phyloP scores from a whole-genome alignment of 1,140 invertebrate genomes.

The Mycetomoellerius zeteki region DNA sequence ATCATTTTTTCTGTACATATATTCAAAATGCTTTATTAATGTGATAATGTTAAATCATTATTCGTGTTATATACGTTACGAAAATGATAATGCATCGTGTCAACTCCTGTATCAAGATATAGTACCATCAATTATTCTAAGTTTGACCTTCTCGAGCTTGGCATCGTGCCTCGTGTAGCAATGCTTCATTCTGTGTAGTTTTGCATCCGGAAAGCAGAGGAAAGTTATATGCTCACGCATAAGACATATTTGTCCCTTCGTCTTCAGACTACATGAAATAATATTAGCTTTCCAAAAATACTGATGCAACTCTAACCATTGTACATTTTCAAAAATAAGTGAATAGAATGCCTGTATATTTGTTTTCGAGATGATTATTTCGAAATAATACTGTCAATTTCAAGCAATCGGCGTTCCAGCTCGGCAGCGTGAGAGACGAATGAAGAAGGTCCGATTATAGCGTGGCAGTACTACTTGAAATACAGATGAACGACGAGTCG shows the following conservation, averaged over 20 bases:
- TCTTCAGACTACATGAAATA: neutral
- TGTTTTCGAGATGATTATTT: neutral
- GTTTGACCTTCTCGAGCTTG: conserved; percentile 22
- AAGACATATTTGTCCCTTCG: conserved; percentile 21
- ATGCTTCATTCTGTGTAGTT: conserved; percentile 2
- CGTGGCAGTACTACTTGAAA: conserved; percentile 71
- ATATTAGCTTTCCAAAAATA: neutral
- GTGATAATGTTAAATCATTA: neutral
- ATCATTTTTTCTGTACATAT: too few species aligned
- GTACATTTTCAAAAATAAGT: neutral
- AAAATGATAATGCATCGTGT: neutral
- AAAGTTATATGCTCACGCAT: conserved; percentile 7
- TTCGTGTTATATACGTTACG: neutral
- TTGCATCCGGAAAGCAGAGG: neutral
- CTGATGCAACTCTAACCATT: neutral
- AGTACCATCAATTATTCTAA: conserved; percentile 15
- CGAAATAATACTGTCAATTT: conserved; percentile 6
- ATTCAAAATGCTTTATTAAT: conserved; percentile 5
- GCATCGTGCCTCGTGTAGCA: conserved; percentile 4
- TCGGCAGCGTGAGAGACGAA: conserved; percentile 27
- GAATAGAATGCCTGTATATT: neutral
- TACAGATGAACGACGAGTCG: conserved; percentile 72
- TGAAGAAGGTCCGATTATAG: conserved; percentile 71
- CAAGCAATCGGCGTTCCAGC: neutral
- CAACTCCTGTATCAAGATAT: neutral